phyloP scores from a whole-genome alignment of 2,888 invertebrate species.

The Amitus sp. region DNA sequence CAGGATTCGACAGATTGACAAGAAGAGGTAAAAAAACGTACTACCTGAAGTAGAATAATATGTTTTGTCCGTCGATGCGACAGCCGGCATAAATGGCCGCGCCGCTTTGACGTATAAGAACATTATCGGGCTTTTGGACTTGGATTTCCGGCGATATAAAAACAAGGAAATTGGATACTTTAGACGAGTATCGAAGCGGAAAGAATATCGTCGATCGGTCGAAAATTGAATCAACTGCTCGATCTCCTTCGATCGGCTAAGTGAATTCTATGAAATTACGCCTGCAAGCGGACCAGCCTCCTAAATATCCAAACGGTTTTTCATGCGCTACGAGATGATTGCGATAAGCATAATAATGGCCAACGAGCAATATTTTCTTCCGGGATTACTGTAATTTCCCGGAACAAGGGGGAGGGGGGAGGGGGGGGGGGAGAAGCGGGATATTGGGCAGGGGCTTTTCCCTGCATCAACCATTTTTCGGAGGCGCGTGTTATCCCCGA shows the following conservation, averaged over 20 bases:
- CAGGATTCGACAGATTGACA: too few relatives aligned
- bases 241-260: neutral
- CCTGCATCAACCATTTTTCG: constrained; percentile 4
- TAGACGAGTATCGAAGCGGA: neutral
- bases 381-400: constrained; percentile 37
- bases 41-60: too few relatives aligned
- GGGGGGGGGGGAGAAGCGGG: constrained; percentile 20
- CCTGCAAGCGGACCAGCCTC: neutral
- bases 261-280: constrained; percentile 13
- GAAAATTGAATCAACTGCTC: constrained; percentile 5
- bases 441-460: constrained; percentile 28
- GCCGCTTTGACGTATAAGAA: too few relatives aligned
- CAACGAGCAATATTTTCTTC: constrained; percentile 26
- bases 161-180: too few relatives aligned
- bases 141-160: too few relatives aligned
- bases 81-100: too few relatives aligned
- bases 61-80: too few relatives aligned
- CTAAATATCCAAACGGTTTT: constrained; percentile 11
- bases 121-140: too few relatives aligned
- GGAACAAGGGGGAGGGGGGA: constrained; percentile 19
- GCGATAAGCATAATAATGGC: constrained; percentile 39
- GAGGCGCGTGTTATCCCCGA: constrained; percentile 27
- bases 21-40: too few relatives aligned
- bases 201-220: neutral
- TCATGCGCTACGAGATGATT: constrained; percentile 20